Conservation (phyloP, 1,140 invertebrate species). For the Drosophila lacertosa region DNA sequence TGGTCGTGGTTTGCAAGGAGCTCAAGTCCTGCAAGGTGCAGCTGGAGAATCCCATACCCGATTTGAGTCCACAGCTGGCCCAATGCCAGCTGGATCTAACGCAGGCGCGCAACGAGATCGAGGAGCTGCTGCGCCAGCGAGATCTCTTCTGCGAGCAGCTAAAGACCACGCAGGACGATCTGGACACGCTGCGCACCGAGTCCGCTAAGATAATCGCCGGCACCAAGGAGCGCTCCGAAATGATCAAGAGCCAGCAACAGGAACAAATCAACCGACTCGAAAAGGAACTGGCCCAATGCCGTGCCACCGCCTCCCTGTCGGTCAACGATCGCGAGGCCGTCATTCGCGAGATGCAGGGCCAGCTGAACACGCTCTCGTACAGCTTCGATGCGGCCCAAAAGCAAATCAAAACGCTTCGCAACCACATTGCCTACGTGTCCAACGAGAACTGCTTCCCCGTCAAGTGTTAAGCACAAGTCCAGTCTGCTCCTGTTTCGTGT, state of each 20-base stretch:
- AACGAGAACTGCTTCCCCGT: conserved; percentile 82
- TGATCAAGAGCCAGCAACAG: conserved; percentile 86
- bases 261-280: conserved; percentile 87
- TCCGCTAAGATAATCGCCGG: conserved; percentile 89
- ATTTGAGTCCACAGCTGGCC: conserved; percentile 65
- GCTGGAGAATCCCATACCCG: conserved; percentile 40
- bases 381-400: conserved; percentile 83
- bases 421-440: conserved; percentile 80
- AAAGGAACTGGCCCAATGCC: conserved; percentile 87
- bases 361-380: conserved; percentile 75
- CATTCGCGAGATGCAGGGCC: conserved; percentile 80
- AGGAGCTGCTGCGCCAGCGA: conserved; percentile 68
- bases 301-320: conserved; percentile 86
- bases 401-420: conserved; percentile 80
- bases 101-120: conserved; percentile 58
- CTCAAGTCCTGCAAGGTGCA: conserved; percentile 67
- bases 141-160: conserved; percentile 80
- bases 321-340: conserved; percentile 88
- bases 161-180: conserved; percentile 87
- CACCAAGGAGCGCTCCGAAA: conserved; percentile 88
- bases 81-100: conserved; percentile 72
- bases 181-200: conserved; percentile 89
- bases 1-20: conserved; percentile 79
- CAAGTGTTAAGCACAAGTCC: conserved; percentile 61
- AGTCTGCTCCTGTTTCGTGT: background rate